phyloP scores from a whole-genome alignment of 2,797 vertebrate species.

The Apodemus agrarius region DNA sequence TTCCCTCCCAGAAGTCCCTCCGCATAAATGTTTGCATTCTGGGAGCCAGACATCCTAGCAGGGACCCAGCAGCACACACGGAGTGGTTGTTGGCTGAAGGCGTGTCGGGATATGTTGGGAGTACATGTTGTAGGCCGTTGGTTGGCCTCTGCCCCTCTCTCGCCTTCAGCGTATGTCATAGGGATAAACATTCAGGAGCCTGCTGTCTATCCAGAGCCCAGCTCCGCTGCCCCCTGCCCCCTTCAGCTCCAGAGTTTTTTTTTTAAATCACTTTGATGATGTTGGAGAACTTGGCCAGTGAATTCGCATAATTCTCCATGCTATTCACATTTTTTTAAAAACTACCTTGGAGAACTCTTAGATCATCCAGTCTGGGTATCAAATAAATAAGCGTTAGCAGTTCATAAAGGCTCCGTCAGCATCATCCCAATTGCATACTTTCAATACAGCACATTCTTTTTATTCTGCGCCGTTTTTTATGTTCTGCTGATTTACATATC shows the following conservation, averaged over 20 bases:
- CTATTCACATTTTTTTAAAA: constrained; percentile 21
- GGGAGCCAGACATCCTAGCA: not conserved
- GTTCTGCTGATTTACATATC: constrained; percentile 81
- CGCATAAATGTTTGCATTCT: not conserved
- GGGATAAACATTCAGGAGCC: not conserved
- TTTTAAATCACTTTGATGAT: not conserved
- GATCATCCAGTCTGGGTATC: constrained; percentile 43
- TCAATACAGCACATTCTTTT: not conserved
- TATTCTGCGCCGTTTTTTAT: not conserved
- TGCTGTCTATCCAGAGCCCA: too few relatives aligned
- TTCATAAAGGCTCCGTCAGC: constrained; percentile 70
- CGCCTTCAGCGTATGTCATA: rapidly evolving
- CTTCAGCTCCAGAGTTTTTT: not conserved
- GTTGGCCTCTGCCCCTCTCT: not conserved
- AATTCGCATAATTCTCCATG: not conserved
- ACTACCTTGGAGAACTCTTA: constrained; percentile 55
- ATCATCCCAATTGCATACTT: constrained; percentile 21
- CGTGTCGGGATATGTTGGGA: not conserved
- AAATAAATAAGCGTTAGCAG: constrained; percentile 54
- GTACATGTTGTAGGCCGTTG: rapidly evolving
- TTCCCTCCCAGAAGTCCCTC: too few relatives aligned
- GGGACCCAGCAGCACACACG: not conserved
- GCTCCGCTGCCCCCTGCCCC: too few relatives aligned
- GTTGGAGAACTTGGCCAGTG: not conserved
- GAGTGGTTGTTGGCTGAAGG: too few relatives aligned